Conservation (phyloP, 2,113 vertebrate genomes). For the Lamprologus sp. region DNA sequence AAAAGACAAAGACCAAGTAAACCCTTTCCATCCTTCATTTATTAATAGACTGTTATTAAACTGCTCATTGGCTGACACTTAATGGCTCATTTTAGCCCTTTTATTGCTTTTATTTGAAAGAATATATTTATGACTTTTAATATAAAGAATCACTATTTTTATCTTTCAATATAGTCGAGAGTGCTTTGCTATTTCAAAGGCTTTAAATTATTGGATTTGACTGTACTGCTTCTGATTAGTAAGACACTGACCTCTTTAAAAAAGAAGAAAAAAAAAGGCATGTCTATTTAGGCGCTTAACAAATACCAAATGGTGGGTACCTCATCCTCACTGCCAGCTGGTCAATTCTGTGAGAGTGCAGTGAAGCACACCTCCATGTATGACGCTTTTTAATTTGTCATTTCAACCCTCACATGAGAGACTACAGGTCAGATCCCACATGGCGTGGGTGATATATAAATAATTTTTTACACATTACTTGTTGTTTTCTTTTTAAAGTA, state of each 20-base stretch:
- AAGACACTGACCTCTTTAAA: background rate
- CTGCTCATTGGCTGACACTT: background rate
- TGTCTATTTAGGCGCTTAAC: background rate
- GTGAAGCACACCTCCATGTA: background rate
- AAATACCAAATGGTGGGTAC: background rate
- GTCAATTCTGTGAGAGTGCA: background rate
- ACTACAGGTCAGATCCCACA: background rate
- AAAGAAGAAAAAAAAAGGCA: background rate
- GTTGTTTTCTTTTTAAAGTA: background rate
- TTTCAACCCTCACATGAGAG: background rate
- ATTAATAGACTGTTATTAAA: background rate
- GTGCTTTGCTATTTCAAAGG: background rate
- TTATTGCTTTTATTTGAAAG: background rate
- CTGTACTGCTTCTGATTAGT: background rate
- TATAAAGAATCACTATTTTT: background rate
- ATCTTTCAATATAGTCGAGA: background rate
- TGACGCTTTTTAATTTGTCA: background rate
- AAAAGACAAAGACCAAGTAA: background rate
- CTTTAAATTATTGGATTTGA: background rate
- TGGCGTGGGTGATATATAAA: background rate
- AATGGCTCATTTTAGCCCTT: background rate
- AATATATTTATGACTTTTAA: background rate
- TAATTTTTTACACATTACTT: background rate
- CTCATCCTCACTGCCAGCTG: background rate
- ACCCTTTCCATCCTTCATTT: background rate